These are phyloP conservation scores for Orchestes rusci DNA, from an alignment of 2,888 invertebrate species.

Conservation along the genomic window DNA sequence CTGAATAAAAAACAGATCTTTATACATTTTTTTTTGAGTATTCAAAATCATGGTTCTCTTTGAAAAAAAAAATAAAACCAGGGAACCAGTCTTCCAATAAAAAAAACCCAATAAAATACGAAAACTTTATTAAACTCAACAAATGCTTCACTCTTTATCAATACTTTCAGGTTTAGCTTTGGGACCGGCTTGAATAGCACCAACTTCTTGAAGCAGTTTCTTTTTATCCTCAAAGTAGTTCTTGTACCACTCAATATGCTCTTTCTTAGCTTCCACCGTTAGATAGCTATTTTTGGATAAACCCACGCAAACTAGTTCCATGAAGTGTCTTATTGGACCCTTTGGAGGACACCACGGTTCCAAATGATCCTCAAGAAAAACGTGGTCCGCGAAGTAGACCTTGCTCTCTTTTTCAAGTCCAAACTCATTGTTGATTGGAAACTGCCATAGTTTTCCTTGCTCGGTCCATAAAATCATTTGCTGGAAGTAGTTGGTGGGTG, in stretches of 20 bases:
- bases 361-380: slow-evolving; percentile 83
- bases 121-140: background rate
- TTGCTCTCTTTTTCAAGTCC: slow-evolving; percentile 62
- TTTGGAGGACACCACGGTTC: slow-evolving; percentile 82
- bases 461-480: slow-evolving; percentile 93
- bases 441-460: slow-evolving; percentile 91
- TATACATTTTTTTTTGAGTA: too few relatives aligned
- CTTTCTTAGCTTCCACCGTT: slow-evolving; percentile 77
- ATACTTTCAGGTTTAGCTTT: slow-evolving; percentile 3
- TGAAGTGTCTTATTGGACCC: slow-evolving; percentile 92
- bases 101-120: background rate
- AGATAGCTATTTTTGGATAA: slow-evolving; percentile 91
- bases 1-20: too few relatives aligned
- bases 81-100: too few relatives aligned
- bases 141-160: slow-evolving; percentile 5
- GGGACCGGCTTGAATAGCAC: slow-evolving; percentile 44
- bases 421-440: slow-evolving; percentile 96
- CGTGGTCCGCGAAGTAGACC: slow-evolving; percentile 86
- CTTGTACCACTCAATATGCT: slow-evolving; percentile 86
- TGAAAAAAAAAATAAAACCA: too few relatives aligned
- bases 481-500: slow-evolving; percentile 84
- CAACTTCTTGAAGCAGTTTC: slow-evolving; percentile 59
- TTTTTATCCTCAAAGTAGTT: slow-evolving; percentile 82
- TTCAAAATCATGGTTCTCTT: too few relatives aligned
- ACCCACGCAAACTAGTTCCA: slow-evolving; percentile 92